Base-by-base conservation (phyloP, 2,113 vertebrate species). In the Osmerus mordax region DNA sequence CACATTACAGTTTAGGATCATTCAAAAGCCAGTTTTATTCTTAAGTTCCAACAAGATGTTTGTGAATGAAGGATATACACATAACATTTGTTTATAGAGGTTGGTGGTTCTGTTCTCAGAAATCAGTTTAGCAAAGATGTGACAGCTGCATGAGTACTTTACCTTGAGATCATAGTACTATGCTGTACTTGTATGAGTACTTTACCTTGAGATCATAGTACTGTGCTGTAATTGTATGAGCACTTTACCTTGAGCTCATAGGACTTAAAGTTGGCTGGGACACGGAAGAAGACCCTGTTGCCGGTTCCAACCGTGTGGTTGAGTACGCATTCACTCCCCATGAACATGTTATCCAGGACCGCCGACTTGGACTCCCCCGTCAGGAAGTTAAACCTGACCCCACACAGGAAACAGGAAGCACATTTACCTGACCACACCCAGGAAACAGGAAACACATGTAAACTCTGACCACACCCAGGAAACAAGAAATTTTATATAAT, bases 271-370 rank as follows among this genome's bases (percentile, higher is more conserved):
- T 98, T 99, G 0, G 84, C 90, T 0, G 96, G 91, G 25, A 96
- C 15, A 2, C 95, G 90, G 23, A 95, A 95, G 0, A 65, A 85
- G 62, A 92, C 93, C 16, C 89, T 83, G 0, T 89, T 21, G 64
- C 19, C 28, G 32, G 16, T 91, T 23, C 75, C 83, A 0, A 62
- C 88, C 60, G 68, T 92, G 76, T 87, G 94, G 84, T 83, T 87
- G 32, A 92, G 86, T 67, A 1, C 81, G 75, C 95, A 97, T 16
- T 67, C 74, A 78, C 90, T 94, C 81, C 95, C 96, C 75, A 94
- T 91, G 75, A 97, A 95, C 16, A 89, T 90, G 79, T 93, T 97
- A 72, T 91, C 94, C 71, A 97, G 91, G 9, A 98, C 92, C 3
- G 92, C 89, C 8, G 90, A 95, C 83, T 92, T 87, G 12, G 78